Base-by-base conservation (phyloP, 92 coral and sea anemone species). In the Parazoanthus swiftii region DNA sequence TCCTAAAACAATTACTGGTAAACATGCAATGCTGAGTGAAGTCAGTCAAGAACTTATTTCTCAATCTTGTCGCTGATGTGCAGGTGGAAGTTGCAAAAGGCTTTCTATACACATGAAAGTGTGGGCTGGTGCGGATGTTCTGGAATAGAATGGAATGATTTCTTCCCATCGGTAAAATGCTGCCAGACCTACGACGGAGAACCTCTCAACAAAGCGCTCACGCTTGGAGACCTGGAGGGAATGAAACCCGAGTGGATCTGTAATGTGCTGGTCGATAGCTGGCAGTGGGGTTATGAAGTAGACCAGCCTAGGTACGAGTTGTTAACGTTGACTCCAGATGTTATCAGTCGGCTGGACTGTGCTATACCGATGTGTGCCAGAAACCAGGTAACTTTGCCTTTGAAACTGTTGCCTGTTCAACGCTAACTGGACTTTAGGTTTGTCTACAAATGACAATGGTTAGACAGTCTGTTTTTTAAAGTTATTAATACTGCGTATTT, bases 221-320 rank as follows among this genome's bases (percentile, higher is more conserved):
- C 93, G n/a, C 66, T 96, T 65, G 89, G 86, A 21, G 95, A 96
- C 74, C 71, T 96, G 65, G 78, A 68, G 37, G 97, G 88, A 38
- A 67, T 94, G 39, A 84, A 92, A 88, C 98, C 98, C 20, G 90
- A 91, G 85, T 94, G 90, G 85, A 94, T 94, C 46, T 96, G 98
- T 80, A 96, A 96, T 76, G 91, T 94, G 43, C 85, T 94, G 10
- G 94, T 92, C 13, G 91, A 93, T 44, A 89, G 89, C 77, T 96
- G 98, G 98, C 82, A 92, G 51, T 72, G 82, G 29, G 81, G 88
- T 11, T 39, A 80, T 37, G 80, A 75, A 44, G 82, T 58, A 5
- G 67, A 75, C 21, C 89, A 88, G 70, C 86, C 89, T 43, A 66
- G 20, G 23, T 74, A 82, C 68, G 91, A 84, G 81, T 76, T 91